Percentiles rank a stretch among this genome's conserved stretches.
Conservation (phyloP, 2,113 vertebrate genomes). For the Malurus elegans region DNA sequence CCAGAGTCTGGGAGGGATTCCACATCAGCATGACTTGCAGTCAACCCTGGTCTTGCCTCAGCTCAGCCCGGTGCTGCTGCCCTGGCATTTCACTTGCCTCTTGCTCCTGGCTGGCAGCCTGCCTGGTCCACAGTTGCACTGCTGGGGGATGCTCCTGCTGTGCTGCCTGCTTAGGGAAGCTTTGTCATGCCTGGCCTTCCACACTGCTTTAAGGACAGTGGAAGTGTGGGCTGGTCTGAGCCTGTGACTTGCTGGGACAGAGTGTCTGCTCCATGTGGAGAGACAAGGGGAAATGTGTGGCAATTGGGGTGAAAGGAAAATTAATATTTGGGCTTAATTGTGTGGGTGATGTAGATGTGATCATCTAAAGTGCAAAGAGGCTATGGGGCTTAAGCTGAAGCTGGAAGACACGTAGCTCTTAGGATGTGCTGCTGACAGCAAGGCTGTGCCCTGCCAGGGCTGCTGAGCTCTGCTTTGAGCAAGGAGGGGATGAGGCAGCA, state of each 20-base stretch:
- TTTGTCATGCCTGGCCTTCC: neutral
- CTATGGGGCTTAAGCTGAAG: rapidly evolving
- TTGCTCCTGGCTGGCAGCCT: neutral
- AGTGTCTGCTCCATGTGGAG: rapidly evolving
- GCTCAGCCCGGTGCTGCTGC: neutral
- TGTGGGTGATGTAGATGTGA: neutral
- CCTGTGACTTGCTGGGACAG: neutral
- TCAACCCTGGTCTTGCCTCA: neutral
- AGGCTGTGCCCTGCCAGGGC: neutral
- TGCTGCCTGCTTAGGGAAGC: neutral
- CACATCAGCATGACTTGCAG: slow-evolving; percentile 52
- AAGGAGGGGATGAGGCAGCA: rapidly evolving
- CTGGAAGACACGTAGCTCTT: rapidly evolving
- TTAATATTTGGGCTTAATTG: neutral
- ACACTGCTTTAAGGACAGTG: rapidly evolving
- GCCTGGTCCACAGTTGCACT: neutral
- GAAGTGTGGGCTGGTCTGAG: neutral
- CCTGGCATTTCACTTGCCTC: neutral
- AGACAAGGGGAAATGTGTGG: neutral
- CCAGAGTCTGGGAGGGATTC: neutral
- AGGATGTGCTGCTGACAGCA: neutral
- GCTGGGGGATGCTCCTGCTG: neutral
- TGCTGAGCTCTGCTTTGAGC: neutral
- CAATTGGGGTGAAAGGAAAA: rapidly evolving
- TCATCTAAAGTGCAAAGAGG: neutral